These are phyloP conservation scores for Ranitomeya variabilis DNA, from an alignment of 2,113 vertebrate genomes.

Conservation along the genomic window DNA sequence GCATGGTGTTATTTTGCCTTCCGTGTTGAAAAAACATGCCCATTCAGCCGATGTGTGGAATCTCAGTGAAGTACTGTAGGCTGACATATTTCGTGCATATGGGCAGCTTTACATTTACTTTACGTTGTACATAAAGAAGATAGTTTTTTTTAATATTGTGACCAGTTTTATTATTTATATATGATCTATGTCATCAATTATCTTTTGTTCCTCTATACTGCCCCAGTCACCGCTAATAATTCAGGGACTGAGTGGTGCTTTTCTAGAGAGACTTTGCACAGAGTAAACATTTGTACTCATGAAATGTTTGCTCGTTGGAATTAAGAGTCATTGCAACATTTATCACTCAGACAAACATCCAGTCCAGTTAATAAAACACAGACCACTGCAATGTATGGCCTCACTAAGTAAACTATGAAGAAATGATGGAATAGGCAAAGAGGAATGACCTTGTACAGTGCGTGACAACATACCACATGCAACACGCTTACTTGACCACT, in stretches of 20 bases:
- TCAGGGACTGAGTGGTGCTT: neutral
- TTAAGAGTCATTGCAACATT: neutral
- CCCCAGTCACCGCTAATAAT: neutral
- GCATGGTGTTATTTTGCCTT: too few species aligned
- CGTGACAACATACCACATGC: too few species aligned
- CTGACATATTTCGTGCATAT: too few species aligned
- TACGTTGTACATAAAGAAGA: too few species aligned
- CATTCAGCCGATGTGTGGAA: too few species aligned
- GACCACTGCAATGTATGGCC: neutral
- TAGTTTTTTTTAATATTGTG: too few species aligned
- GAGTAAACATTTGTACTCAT: neutral
- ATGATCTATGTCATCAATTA: neutral
- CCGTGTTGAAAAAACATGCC: too few species aligned
- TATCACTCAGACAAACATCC: constrained; percentile 1
- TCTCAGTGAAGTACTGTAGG: too few species aligned
- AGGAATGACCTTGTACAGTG: too few species aligned
- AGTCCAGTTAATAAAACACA: neutral
- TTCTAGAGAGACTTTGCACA: neutral
- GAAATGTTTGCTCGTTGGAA: neutral
- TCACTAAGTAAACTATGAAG: neutral
- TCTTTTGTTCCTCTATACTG: neutral
- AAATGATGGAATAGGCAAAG: neutral
- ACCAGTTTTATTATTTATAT: neutral
- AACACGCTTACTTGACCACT: too few species aligned
- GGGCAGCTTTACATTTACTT: too few species aligned